phyloP scores from a whole-genome alignment of 2,888 invertebrate genomes.

The Maniola hyperantus region DNA sequence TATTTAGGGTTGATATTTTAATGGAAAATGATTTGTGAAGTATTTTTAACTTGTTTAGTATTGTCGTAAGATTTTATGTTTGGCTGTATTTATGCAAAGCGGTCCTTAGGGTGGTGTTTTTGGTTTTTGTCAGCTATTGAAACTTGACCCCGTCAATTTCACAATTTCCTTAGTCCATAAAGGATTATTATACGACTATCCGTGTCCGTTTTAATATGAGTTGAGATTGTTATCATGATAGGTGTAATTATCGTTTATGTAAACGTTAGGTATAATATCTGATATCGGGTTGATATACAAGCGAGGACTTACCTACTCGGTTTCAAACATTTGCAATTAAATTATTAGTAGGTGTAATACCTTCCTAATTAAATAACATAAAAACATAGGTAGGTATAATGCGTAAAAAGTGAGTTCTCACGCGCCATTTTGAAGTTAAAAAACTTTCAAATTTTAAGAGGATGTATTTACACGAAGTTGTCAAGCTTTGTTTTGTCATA shows the following conservation, averaged over 20 bases:
- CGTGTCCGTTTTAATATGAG: constrained; percentile 46
- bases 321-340: constrained; percentile 1
- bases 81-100: constrained; percentile 75
- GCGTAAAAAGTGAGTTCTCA: too few species aligned
- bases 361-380: neutral
- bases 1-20: constrained; percentile 44
- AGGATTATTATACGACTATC: constrained; percentile 44
- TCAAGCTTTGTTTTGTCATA: too few species aligned
- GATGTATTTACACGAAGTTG: too few species aligned
- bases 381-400: too few species aligned
- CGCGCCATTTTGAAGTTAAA: too few species aligned
- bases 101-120: constrained; percentile 73
- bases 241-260: constrained; percentile 15
- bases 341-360: neutral
- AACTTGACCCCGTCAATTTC: constrained; percentile 65
- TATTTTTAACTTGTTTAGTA: constrained; percentile 48
- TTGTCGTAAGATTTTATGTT: constrained; percentile 80
- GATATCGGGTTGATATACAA: constrained; percentile 3
- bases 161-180: constrained; percentile 56
- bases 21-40: neutral
- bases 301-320: neutral
- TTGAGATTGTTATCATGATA: constrained; percentile 37
- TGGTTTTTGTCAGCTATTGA: constrained; percentile 74
- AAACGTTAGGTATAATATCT: constrained; percentile 6
- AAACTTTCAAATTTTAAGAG: too few species aligned